Percentiles rank a stretch among this genome's conserved stretches.
Evolutionary conservation across 2,888 invertebrate species (phyloP).

Genomic region (Alcis repandata): DNA sequence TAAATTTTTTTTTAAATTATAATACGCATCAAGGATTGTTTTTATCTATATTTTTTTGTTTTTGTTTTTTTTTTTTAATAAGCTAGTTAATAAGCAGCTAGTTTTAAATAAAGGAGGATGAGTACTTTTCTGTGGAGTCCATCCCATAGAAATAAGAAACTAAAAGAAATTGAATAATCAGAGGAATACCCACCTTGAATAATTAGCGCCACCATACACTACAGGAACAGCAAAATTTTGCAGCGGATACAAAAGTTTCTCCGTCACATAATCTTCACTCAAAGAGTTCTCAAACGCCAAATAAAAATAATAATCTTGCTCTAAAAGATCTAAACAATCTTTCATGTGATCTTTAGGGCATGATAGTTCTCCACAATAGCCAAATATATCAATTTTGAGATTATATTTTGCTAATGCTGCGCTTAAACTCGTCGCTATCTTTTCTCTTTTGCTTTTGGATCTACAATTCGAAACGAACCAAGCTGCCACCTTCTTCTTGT

Average conservation of each 20-base stretch:
- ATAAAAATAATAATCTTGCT: constrained; percentile 74
- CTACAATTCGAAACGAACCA: constrained; percentile 75
- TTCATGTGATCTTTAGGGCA: constrained; percentile 65
- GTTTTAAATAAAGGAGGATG: too few relatives aligned
- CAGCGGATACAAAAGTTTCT: constrained; percentile 72
- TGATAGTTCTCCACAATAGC: constrained; percentile 65
- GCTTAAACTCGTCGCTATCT: constrained; percentile 51
- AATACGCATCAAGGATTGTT: too few relatives aligned
- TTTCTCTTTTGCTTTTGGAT: constrained; percentile 54
- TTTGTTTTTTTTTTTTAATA: too few relatives aligned
- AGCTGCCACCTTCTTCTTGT: constrained; percentile 70
- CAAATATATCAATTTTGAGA: constrained; percentile 68
- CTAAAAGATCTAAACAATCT: constrained; percentile 64
- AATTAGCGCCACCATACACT: constrained; percentile 90
- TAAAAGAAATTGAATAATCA: too few relatives aligned
- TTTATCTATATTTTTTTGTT: too few relatives aligned
- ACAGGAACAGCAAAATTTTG: constrained; percentile 88
- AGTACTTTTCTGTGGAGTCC: too few relatives aligned
- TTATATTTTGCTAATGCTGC: constrained; percentile 58
- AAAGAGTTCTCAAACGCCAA: constrained; percentile 74
- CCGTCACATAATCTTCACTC: constrained; percentile 74
- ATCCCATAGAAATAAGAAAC: too few relatives aligned
- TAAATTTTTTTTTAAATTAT: too few relatives aligned
- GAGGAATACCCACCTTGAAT: constrained; percentile 80
- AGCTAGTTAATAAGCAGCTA: too few relatives aligned